These are phyloP conservation scores for Ganaspis brasiliensis DNA, from an alignment of 2,888 invertebrate genomes.

Conservation along the genomic window DNA sequence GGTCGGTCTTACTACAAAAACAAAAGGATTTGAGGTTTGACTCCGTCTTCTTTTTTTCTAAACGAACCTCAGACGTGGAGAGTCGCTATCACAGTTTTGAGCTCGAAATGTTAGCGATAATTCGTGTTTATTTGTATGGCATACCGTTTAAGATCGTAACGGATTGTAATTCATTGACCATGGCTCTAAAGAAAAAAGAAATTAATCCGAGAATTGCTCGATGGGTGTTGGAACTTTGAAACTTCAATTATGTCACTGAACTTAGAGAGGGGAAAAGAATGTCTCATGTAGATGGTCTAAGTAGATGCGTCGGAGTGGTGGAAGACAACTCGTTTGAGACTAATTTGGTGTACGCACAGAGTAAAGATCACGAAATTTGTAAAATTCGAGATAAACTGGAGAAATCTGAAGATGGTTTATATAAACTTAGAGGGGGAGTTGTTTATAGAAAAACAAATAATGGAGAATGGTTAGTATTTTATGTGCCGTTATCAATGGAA, in stretches of 20 bases:
- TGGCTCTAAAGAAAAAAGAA: constrained; percentile 26
- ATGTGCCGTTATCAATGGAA: constrained; percentile 56
- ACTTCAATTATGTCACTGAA: not conserved
- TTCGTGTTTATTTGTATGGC: constrained; percentile 19
- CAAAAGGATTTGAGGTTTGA: constrained; percentile 64
- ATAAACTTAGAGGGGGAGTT: constrained; percentile 58
- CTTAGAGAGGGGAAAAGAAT: constrained; percentile 2
- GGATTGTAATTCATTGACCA: not conserved
- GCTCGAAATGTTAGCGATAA: constrained; percentile 62
- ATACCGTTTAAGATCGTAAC: constrained; percentile 14
- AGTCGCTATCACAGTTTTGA: constrained; percentile 70
- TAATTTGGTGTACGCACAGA: not conserved
- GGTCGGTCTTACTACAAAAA: constrained; percentile 68
- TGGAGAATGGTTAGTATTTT: constrained; percentile 50
- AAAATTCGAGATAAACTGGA: constrained; percentile 44
- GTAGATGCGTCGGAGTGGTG: not conserved
- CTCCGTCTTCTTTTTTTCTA: constrained; percentile 69
- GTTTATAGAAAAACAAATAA: constrained; percentile 53
- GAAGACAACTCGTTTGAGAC: not conserved
- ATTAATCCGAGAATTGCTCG: constrained; percentile 23
- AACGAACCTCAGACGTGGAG: constrained; percentile 65
- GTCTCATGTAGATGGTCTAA: constrained; percentile 28
- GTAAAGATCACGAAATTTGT: not conserved
- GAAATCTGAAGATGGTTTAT: constrained; percentile 45
- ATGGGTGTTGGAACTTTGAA: not conserved